These are phyloP conservation scores for Heterodera schachtii DNA, from an alignment of 1,140 invertebrate species.

Conservation along the genomic window DNA sequence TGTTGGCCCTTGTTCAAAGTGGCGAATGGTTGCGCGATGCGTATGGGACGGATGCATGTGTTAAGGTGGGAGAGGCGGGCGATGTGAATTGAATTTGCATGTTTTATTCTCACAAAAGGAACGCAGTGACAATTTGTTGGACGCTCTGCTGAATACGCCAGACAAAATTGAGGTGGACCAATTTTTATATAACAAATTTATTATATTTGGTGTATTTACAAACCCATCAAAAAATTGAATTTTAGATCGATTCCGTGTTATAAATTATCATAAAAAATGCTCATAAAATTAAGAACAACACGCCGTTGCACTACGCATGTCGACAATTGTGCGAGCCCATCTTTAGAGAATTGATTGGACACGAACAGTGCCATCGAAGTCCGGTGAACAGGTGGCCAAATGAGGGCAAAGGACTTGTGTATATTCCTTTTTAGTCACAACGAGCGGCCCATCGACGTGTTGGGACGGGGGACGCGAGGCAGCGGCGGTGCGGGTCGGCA, in stretches of 20 bases:
- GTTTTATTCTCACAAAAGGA: background rate
- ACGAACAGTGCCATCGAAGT: slow-evolving; percentile 4
- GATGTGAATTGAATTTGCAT: background rate
- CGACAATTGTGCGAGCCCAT: background rate
- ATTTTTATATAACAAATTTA: background rate
- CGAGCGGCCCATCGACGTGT: slow-evolving; percentile 18
- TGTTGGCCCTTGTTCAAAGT: background rate
- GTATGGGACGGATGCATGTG: slow-evolving; percentile 19
- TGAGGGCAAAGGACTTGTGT: background rate
- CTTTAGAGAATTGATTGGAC: slow-evolving; percentile 10
- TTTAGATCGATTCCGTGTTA: too few relatives aligned
- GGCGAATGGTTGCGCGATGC: slow-evolving; percentile 22
- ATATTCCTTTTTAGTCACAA: background rate
- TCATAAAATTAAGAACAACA: slow-evolving; percentile 4
- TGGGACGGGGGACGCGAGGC: slow-evolving; percentile 4
- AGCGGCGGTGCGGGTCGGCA: slow-evolving; percentile 10
- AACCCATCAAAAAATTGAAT: too few relatives aligned
- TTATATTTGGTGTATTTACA: too few relatives aligned
- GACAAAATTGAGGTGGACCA: slow-evolving; percentile 8
- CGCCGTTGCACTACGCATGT: slow-evolving; percentile 20
- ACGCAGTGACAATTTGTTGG: slow-evolving; percentile 20
- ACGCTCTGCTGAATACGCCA: slow-evolving; percentile 26
- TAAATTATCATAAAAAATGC: too few relatives aligned
- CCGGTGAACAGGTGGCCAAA: slow-evolving; percentile 23
- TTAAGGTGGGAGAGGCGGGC: background rate